Conservation (phyloP, 23 tunicate species). For the Styela plicata region DNA sequence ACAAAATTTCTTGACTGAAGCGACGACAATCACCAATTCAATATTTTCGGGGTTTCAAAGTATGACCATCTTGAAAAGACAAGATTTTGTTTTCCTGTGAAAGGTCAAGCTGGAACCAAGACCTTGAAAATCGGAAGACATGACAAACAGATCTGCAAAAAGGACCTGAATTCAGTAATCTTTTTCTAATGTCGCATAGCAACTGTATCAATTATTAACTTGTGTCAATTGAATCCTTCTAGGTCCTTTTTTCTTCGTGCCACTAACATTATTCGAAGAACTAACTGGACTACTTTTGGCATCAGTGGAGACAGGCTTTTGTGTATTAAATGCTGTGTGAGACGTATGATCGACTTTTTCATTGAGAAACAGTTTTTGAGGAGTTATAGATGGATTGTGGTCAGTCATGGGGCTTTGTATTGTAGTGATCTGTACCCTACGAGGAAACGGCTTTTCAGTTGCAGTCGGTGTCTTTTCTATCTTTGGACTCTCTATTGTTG, state of each 20-base stretch:
- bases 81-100: too few species aligned
- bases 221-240: conserved; percentile 41
- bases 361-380: background rate
- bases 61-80: too few species aligned
- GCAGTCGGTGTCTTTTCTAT: background rate
- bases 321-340: background rate
- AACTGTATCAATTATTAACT: conserved; percentile 26
- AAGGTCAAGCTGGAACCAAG: too few species aligned
- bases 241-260: conserved; percentile 14
- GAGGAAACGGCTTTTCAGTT: background rate
- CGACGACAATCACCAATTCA: too few species aligned
- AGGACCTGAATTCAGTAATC: too few species aligned
- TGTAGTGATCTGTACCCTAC: background rate
- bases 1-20: too few species aligned
- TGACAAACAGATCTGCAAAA: too few species aligned
- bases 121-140: too few species aligned
- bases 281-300: background rate
- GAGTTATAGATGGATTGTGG: background rate
- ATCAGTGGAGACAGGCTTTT: background rate
- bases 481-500: background rate
- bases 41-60: too few species aligned
- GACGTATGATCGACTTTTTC: background rate
- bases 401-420: background rate
- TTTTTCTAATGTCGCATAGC: too few species aligned
- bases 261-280: background rate